Base-by-base conservation (phyloP, 2,797 vertebrate species). In the Helarctos malayanus region DNA sequence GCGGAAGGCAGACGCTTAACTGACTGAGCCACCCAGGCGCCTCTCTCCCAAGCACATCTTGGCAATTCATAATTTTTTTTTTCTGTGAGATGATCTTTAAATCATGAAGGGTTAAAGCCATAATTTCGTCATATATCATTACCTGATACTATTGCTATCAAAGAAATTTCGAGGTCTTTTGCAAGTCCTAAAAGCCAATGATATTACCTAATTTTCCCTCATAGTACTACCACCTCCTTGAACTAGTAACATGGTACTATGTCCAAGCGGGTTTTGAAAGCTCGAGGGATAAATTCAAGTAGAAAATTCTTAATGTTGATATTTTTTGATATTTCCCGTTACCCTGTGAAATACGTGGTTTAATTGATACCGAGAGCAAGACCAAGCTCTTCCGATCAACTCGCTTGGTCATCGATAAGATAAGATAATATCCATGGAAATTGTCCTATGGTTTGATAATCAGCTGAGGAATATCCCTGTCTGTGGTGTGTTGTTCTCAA, bases 201-300 rank as follows among this genome's bases (percentile, higher is more conserved):
- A 79, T 47, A 81, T 63, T 81, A 49, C 14, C 63, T 84, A 56
- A 73, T 91, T 61, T 96, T 75, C 57, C 52, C 1, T 49, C 79
- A 75, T 3, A 92, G 11, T 86, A 75, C 18, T 38, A 80, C 18
- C 32, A 85, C 35, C 63, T 87, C 5, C 19, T 86, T 96, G 49
- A 94, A 80, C 13, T 7, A 63, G n/a, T 75, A 91, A 89, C 14
- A 52, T 83, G 32, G 89, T 86, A 76, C 9, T 90, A 35, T 85
- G 95, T 89, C 78, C 14, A 61, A n/a, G 76, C 78, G 25, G 16
- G 9, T 78, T 85, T 95, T 87, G 5, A 91, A 97, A 94, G 10
- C 21, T 56, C 91, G 54, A 16, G 45, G 45, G 25, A 92, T 76
- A 7, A 76, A 91, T 89, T 92, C 75, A 61, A 92, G 71, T 15